These are phyloP conservation scores for Rhagonycha lutea DNA, from an alignment of 2,888 invertebrate genomes.

Conservation along the genomic window DNA sequence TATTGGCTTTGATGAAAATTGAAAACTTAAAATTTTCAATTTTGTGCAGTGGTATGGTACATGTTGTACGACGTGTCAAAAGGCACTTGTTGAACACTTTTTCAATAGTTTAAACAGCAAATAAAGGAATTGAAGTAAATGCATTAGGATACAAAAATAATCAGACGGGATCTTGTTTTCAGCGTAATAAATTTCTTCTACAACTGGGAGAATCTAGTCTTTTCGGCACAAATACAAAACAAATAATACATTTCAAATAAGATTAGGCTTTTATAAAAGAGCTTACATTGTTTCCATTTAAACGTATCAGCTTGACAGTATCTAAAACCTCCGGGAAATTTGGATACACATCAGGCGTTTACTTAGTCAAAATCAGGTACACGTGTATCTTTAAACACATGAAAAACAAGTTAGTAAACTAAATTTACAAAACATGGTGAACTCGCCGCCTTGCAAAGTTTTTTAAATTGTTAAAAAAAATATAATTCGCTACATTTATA, in stretches of 20 bases:
- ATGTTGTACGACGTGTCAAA: neutral
- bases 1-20: no score
- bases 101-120: neutral
- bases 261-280: conserved; percentile 33
- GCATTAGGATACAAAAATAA: conserved; percentile 13
- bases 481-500: neutral
- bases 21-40: neutral
- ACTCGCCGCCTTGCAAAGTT: neutral
- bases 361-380: conserved; percentile 33
- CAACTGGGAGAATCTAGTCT: conserved; percentile 13
- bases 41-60: neutral
- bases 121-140: conserved; percentile 7
- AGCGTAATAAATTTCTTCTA: conserved; percentile 1
- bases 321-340: conserved; percentile 38
- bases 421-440: neutral
- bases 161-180: conserved; percentile 6
- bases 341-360: conserved; percentile 35
- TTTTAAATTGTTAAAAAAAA: neutral
- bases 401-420: neutral
- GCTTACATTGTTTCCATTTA: conserved; percentile 33
- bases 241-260: conserved; percentile 28
- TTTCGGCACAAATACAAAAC: conserved; percentile 21
- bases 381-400: conserved; percentile 4
- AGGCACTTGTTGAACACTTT: neutral
- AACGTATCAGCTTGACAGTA: conserved; percentile 34